Percentiles rank a stretch among this genome's conserved stretches.
Evolutionary conservation across 2,797 vertebrate genomes (phyloP).

Genomic region (Propithecus deckenii): DNA sequence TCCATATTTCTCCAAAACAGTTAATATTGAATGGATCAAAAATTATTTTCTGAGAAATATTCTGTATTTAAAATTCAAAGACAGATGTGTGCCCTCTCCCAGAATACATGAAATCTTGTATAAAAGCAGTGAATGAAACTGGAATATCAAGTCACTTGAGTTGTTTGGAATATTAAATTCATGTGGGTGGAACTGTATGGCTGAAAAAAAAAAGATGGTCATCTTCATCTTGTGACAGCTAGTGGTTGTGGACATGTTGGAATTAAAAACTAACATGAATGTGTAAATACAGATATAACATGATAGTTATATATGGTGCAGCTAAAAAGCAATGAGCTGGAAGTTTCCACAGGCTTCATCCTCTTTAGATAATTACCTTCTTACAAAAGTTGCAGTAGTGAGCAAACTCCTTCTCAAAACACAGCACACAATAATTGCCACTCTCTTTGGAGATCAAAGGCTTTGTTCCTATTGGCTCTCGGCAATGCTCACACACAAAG

Average conservation of each 20-base stretch:
- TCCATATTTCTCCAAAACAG: not conserved
- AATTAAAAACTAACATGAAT: not conserved
- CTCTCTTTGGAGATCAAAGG: conserved; percentile 95
- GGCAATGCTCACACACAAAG: conserved; percentile 95
- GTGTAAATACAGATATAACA: not conserved
- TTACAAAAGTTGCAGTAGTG: conserved; percentile 95
- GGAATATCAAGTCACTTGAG: not conserved
- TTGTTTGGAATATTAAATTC: not conserved
- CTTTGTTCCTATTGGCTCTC: conserved; percentile 95
- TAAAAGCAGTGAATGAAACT: not conserved
- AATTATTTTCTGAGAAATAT: conserved; percentile 3
- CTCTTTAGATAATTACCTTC: conserved; percentile 88
- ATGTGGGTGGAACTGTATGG: conserved; percentile 12
- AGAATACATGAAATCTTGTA: not conserved
- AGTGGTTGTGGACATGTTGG: not conserved
- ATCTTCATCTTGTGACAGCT: not conserved
- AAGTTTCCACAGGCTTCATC: not conserved
- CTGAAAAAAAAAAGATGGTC: not conserved
- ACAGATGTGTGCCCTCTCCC: not conserved
- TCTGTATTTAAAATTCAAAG: conserved; percentile 46
- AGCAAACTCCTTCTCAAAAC: conserved; percentile 97
- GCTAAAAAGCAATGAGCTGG: not conserved
- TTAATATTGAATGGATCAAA: not conserved
- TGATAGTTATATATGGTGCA: not conserved
- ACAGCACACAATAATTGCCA: conserved; percentile 93